Evolutionary conservation across 2,888 invertebrate species (phyloP).

Genomic region (Melanophora roralis): DNA sequence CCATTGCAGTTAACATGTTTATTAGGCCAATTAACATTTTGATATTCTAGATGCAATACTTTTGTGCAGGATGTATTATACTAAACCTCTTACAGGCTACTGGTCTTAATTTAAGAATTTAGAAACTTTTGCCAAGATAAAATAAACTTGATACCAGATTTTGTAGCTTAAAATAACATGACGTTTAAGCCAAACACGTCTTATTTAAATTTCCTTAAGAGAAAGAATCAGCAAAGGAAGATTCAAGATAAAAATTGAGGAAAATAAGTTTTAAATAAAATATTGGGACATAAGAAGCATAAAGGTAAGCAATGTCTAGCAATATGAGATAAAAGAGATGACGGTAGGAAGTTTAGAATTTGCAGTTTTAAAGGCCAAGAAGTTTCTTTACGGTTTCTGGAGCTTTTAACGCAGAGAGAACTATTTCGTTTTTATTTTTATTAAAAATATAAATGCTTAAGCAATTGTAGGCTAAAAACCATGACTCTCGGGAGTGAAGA

Average conservation of each 20-base stretch:
- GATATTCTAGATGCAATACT: not conserved
- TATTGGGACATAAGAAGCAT: too few relatives aligned
- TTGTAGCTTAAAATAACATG: too few relatives aligned
- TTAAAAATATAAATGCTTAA: too few relatives aligned
- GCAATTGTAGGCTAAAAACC: too few relatives aligned
- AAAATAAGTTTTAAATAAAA: not conserved
- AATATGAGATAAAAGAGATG: not conserved
- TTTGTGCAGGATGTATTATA: not conserved
- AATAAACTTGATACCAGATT: not conserved
- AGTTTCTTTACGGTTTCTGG: not conserved
- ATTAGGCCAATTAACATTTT: slow-evolving; percentile 1
- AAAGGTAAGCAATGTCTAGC: too few relatives aligned
- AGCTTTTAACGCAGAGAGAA: too few relatives aligned
- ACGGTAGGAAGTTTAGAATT: not conserved
- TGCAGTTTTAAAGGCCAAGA: not conserved
- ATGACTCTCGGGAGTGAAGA: too few relatives aligned
- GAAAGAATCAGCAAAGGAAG: not conserved
- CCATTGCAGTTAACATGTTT: slow-evolving; percentile 22
- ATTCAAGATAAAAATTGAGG: not conserved
- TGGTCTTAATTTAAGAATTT: slow-evolving; percentile 40
- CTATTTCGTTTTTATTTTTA: too few relatives aligned
- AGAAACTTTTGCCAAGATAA: not conserved
- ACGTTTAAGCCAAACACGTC: slow-evolving; percentile 12
- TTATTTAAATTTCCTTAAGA: not conserved
- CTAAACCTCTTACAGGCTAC: slow-evolving; percentile 24